Base-by-base conservation (phyloP, 2,113 vertebrate genomes). In the Trachemys scripta region DNA sequence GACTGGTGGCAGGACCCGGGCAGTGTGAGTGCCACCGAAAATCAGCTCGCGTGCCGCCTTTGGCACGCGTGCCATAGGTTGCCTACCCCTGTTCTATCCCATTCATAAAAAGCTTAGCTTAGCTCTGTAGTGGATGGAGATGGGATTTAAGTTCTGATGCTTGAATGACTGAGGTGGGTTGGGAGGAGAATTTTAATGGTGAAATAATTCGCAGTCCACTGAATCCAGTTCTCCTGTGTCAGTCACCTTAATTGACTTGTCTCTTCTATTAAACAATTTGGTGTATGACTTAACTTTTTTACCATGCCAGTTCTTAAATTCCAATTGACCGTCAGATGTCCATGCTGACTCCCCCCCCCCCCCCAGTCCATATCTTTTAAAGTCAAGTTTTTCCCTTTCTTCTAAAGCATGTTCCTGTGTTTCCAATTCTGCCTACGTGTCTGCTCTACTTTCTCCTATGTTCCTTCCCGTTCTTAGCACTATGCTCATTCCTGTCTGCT, bases 81-180 rank as follows among this genome's bases (percentile, higher is more conserved):
- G 45, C 45, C 45, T 45, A 45, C 45, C 45, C 45, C 45, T 45
- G 45, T 45, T 45, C 19, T 54, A 5, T 54, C 53, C 53, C 53
- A 54, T 54, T 54, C 20, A 54, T 54, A 54, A 22, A 54, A 54
- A 54, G 53, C 20, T 22, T 54, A 54, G 8, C 95, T 95, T 93
- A 95, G 94, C 72, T 78, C 81, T 72, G 50, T 9, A 88, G 78
- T 90, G 83, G 72, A 93, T 96, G 93, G 93, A 97, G 95, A 95
- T 90, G 50, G 83, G 93, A 93, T 96, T 96, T 95, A 84, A 89
- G 81, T 4, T 51, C 91, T 90, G 95, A 13, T 54, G n/a, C 92
- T 85, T 51, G 45, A 16, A 76, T 86, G 29, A 93, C 35, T 92
- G 82, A 8, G 87, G 89, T 92, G 94, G 38, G 85, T 97, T 83